Evolutionary conservation across 64 coral and sea anemone species (phyloP), one percentile per base, ranked within the genome.

Genomic region (Pocillopora damicornis): DNA sequence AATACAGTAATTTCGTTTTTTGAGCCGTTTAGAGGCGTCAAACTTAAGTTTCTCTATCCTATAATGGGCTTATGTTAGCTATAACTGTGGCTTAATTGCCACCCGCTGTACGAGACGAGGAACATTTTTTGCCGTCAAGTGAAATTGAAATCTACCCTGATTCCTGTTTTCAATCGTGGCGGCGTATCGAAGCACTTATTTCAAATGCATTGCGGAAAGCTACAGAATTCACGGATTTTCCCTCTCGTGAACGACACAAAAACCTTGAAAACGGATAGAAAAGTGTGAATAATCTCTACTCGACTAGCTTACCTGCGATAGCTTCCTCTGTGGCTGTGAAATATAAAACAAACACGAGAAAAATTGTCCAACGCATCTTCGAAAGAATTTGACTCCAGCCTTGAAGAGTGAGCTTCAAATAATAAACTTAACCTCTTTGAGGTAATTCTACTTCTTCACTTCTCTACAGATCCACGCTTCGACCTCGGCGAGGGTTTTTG

Each of bases 311-410:
- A 85, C 81, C 81, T 73, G 81, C 63, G 22, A 58, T 85, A 17
- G 65, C 26, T 85, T 85, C 81, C 81, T 85, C 81, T 85, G 81
- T 85, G 81, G 81, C 81, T 85, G 38, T 45, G 37, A 85, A 85
- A 56, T 57, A 85, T 38, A 85, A 38, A 38, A 85, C 45, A 45
- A 85, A 73, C 36, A 85, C 64, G 67, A 58, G 81, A 3, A 85
- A 66, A 25, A 73, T 17, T 25, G 16, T 6, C 22, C 5, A 58
- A 13, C 38, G 81, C 63, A 85, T 85, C 81, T 26, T 66, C 0
- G 12, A 58, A 72, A 85, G 51, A 18, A 10, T 11, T 51, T n/a
- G 10, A 18, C n/a, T 71, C n/a, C 6, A 23, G 67, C 20, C 67
- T 71, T 71, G 67, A 23, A 71, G 67, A 71, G 20, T 71, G 42